These are phyloP conservation scores for Dicentrarchus labrax DNA, from an alignment of 2,113 vertebrate genomes.

Conservation along the genomic window DNA sequence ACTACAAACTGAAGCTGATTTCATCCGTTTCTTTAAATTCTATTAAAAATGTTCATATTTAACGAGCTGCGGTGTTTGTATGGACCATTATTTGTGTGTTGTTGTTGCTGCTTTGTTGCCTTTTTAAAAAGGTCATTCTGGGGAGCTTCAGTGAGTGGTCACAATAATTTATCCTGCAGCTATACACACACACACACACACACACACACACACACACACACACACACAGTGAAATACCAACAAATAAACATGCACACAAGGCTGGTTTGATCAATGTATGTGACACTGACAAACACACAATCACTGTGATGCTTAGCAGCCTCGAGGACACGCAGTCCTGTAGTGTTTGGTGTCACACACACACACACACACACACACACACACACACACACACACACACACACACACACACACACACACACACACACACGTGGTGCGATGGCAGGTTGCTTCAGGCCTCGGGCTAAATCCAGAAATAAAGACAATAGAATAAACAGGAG, in stretches of 20 bases:
- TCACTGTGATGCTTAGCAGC: constrained; percentile 57
- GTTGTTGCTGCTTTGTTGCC: constrained; percentile 45
- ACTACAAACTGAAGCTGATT: background rate
- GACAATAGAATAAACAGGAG: constrained; percentile 69
- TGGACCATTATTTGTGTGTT: constrained; percentile 31
- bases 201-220: constrained; percentile 32
- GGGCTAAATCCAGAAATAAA: constrained; percentile 76
- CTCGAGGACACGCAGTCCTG: constrained; percentile 58
- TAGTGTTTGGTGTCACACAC: constrained; percentile 38
- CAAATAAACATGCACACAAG: constrained; percentile 42
- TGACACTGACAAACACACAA: constrained; percentile 66
- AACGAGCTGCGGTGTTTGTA: constrained; percentile 9
- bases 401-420: constrained; percentile 8
- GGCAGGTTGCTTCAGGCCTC: constrained; percentile 65
- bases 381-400: constrained; percentile 8
- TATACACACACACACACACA: constrained; percentile 32
- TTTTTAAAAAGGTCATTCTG: constrained; percentile 67
- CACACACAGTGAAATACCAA: constrained; percentile 40
- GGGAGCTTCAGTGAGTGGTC: constrained; percentile 54
- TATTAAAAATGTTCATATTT: background rate
- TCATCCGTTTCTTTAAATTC: background rate
- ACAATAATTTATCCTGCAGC: constrained; percentile 65
- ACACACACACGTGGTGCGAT: constrained; percentile 27
- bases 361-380: constrained; percentile 33
- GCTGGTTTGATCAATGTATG: constrained; percentile 61